Conservation (phyloP, 2,797 vertebrate genomes). For the Alca torda region DNA sequence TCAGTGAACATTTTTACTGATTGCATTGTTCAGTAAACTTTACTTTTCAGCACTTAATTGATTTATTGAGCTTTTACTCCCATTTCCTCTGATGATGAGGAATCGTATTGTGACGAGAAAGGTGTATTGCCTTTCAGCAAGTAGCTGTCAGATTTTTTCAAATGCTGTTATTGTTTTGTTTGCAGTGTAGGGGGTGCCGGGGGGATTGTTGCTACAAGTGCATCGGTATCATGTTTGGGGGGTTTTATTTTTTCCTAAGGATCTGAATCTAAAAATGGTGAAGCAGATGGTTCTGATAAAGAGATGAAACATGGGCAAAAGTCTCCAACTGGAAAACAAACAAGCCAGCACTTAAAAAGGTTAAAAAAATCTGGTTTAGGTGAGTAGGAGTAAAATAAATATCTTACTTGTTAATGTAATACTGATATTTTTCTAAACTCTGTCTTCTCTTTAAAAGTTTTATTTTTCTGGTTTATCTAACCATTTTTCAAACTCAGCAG, state of each 20-base stretch:
- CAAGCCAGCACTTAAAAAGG: slow-evolving; percentile 85
- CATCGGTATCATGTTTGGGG: slow-evolving; percentile 38
- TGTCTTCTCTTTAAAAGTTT: not conserved
- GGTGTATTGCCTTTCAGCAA: slow-evolving; percentile 64
- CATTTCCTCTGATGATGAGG: slow-evolving; percentile 56
- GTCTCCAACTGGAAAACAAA: slow-evolving; percentile 84
- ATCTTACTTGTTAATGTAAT: not conserved
- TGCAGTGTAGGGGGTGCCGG: slow-evolving; percentile 8
- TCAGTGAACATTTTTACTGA: slow-evolving; percentile 70
- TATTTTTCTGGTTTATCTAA: not conserved
- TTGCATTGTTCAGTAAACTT: slow-evolving; percentile 65
- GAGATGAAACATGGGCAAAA: slow-evolving; percentile 85
- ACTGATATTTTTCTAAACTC: not conserved
- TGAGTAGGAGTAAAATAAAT: slow-evolving; percentile 71
- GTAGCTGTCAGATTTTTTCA: slow-evolving; percentile 14
- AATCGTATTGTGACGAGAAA: slow-evolving; percentile 64
- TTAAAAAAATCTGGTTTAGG: slow-evolving; percentile 88
- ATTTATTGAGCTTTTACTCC: slow-evolving; percentile 78
- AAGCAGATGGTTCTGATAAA: slow-evolving; percentile 86
- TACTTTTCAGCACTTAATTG: slow-evolving; percentile 77
- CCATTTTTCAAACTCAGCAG: not conserved
- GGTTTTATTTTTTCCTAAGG: slow-evolving; percentile 75
- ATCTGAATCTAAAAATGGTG: slow-evolving; percentile 86
- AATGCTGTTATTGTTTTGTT: slow-evolving; percentile 29
- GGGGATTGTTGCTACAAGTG: slow-evolving; percentile 35